These are phyloP conservation scores for Psephotus haematonotus DNA, from an alignment of 2,113 vertebrate genomes.

Conservation along the genomic window DNA sequence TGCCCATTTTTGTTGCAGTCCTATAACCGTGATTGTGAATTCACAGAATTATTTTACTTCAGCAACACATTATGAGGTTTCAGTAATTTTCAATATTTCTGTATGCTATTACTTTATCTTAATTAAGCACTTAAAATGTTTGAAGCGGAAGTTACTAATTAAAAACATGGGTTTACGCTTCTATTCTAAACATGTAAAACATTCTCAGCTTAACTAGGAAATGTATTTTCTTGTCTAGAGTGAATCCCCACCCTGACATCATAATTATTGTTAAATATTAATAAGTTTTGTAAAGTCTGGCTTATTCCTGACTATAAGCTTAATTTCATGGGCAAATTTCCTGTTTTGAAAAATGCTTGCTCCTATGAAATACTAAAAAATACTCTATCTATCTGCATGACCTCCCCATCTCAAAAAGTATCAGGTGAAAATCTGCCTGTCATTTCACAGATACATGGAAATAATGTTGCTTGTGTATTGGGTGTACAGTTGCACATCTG, in stretches of 20 bases:
- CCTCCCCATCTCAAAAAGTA: accelerated
- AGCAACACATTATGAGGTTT: neutral
- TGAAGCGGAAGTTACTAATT: neutral
- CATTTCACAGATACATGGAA: neutral
- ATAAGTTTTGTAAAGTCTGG: neutral
- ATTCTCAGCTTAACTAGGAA: neutral
- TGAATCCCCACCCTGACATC: neutral
- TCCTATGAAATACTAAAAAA: neutral
- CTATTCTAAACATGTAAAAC: neutral
- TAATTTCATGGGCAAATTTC: neutral
- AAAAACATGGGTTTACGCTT: neutral
- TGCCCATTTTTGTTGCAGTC: neutral
- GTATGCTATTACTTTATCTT: neutral
- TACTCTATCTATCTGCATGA: neutral
- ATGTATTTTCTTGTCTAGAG: neutral
- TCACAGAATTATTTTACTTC: neutral
- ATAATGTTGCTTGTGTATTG: neutral
- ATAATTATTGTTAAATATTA: neutral
- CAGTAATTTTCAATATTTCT: neutral
- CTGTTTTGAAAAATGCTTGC: neutral
- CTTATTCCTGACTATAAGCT: neutral
- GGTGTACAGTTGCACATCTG: neutral
- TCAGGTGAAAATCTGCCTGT: neutral
- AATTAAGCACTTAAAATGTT: neutral
- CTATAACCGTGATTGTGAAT: neutral